phyloP scores from a whole-genome alignment of 2,888 invertebrate species.

The Notodonta ziczac region DNA sequence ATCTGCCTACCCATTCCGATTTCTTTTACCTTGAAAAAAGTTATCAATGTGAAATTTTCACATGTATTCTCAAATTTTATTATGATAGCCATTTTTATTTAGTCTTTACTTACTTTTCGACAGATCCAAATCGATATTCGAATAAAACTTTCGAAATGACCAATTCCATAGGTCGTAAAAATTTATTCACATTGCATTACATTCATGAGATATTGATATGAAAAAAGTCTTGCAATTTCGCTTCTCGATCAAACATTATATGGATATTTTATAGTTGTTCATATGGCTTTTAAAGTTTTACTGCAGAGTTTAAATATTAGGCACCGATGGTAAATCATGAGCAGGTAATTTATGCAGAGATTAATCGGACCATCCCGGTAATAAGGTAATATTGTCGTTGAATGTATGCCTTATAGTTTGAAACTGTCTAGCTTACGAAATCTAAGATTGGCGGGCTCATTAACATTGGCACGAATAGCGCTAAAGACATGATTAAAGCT shows the following conservation, averaged over 20 bases:
- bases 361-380: conserved; percentile 16
- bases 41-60: neutral
- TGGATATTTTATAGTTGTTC: conserved; percentile 1
- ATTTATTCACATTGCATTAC: conserved; percentile 48
- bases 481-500: conserved; percentile 56
- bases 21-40: neutral
- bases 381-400: conserved; percentile 37
- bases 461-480: conserved; percentile 70
- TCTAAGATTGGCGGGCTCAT: conserved; percentile 65
- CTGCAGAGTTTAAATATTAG: neutral
- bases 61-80: neutral
- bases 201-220: neutral
- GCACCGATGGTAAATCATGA: conserved; percentile 1
- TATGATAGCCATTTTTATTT: conserved; percentile 6
- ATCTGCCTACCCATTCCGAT: neutral
- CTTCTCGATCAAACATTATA: conserved; percentile 1
- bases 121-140: conserved; percentile 26
- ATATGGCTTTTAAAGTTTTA: neutral
- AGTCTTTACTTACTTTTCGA: conserved; percentile 20
- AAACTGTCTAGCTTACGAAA: conserved; percentile 57
- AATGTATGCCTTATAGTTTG: conserved; percentile 41
- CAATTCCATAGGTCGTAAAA: conserved; percentile 55
- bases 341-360: conserved; percentile 1
- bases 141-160: conserved; percentile 44
- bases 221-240: conserved; percentile 4